Percentiles rank a stretch among this genome's conserved stretches.
These are phyloP conservation scores for Drepana falcataria DNA, from an alignment of 2,888 invertebrate species.

Conservation along the genomic window DNA sequence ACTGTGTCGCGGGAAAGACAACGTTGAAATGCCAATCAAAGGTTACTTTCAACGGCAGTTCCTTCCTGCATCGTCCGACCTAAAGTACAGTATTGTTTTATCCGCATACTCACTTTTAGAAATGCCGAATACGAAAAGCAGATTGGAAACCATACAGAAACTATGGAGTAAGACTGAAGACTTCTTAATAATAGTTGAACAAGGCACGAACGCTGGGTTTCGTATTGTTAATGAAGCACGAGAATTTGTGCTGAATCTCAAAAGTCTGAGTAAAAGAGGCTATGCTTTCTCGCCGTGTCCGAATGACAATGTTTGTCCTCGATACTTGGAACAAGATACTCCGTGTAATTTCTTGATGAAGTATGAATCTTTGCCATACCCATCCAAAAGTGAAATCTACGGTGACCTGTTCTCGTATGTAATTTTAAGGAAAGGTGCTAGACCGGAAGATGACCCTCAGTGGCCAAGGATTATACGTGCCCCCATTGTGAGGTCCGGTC, in stretches of 20 bases:
- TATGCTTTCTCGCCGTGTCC: conserved; percentile 93
- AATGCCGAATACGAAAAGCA: conserved; percentile 80
- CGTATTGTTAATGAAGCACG: conserved; percentile 90
- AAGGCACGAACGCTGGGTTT: conserved; percentile 90
- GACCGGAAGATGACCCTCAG: conserved; percentile 67
- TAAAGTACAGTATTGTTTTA: conserved; percentile 88
- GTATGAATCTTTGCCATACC: conserved; percentile 79
- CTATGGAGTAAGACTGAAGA: conserved; percentile 92
- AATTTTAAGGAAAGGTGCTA: conserved; percentile 86
- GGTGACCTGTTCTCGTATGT: conserved; percentile 87
- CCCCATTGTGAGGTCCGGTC: conserved; percentile 83
- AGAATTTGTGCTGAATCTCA: conserved; percentile 84
- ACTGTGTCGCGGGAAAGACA: conserved; percentile 81
- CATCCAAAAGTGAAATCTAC: conserved; percentile 49
- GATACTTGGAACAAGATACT: conserved; percentile 79
- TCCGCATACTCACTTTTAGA: conserved; percentile 91
- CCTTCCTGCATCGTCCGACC: conserved; percentile 81
- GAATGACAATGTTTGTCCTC: conserved; percentile 88
- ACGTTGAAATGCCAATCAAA: conserved; percentile 77
- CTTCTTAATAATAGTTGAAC: conserved; percentile 90
- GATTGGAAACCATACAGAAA: conserved; percentile 84
- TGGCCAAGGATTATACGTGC: conserved; percentile 91
- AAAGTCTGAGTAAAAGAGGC: conserved; percentile 54
- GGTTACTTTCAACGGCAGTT: conserved; percentile 89
- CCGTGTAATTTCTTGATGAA: conserved; percentile 88